Evolutionary conservation across 2,888 invertebrate genomes (phyloP).

Genomic region (Erebia epiphron): DNA sequence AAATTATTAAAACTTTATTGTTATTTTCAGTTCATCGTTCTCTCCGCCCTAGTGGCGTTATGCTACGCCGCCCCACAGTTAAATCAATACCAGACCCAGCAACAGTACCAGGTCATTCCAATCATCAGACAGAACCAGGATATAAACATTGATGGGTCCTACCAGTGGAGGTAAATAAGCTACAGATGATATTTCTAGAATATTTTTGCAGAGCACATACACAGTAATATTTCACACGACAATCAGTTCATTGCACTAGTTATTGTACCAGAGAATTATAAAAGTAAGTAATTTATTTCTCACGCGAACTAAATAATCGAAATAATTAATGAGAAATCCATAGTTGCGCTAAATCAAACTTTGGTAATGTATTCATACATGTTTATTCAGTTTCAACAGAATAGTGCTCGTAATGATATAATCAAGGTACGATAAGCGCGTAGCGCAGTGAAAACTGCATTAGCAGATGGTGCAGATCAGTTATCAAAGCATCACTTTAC

Average conservation of each 20-base stretch:
- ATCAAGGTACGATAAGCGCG: background rate
- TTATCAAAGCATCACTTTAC: background rate
- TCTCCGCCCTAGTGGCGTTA: constrained; percentile 66
- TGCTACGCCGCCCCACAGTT: constrained; percentile 63
- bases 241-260: constrained; percentile 5
- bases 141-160: constrained; percentile 82
- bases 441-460: background rate
- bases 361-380: constrained; percentile 9
- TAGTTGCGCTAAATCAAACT: constrained; percentile 4
- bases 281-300: constrained; percentile 4
- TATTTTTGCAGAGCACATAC: background rate
- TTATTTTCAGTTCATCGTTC: constrained; percentile 63
- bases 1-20: background rate
- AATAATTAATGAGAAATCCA: background rate
- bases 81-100: constrained; percentile 48
- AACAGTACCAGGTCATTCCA: constrained; percentile 76
- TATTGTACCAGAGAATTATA: background rate
- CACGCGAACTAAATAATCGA: constrained; percentile 11
- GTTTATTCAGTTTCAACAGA: background rate
- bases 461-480: background rate
- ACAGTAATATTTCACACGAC: constrained; percentile 8
- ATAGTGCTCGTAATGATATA: background rate
- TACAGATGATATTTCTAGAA: background rate
- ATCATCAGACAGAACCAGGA: constrained; percentile 83
- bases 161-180: constrained; percentile 81